A percentile compares a stretch with the other conserved stretches of the same genome.
These are phyloP conservation scores for Pogonomyrmex barbatus DNA, from an alignment of 1,140 invertebrate genomes.

Conservation along the genomic window DNA sequence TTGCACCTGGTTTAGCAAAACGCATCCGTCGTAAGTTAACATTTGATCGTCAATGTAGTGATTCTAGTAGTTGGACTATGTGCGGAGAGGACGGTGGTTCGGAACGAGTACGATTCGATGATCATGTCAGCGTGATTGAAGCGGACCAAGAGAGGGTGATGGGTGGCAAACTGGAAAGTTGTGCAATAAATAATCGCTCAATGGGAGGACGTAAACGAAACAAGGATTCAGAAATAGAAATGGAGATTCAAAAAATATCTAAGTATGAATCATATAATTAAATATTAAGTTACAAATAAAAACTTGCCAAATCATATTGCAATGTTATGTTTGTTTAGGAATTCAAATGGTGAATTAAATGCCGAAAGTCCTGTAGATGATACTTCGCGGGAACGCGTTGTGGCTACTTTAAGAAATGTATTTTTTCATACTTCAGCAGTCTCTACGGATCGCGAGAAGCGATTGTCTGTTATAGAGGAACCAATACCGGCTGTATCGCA, in stretches of 20 bases:
- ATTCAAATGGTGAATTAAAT: conserved; percentile 74
- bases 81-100: conserved; percentile 88
- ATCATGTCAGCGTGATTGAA: conserved; percentile 86
- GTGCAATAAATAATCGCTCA: conserved; percentile 64
- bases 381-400: conserved; percentile 78
- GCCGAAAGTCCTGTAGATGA: conserved; percentile 71
- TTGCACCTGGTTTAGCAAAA: conserved; percentile 84
- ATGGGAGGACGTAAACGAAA: conserved; percentile 80
- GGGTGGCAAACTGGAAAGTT: conserved; percentile 58
- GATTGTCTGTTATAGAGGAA: conserved; percentile 83
- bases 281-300: conserved; percentile 13
- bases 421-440: conserved; percentile 81
- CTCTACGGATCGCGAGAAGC: conserved; percentile 79
- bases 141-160: conserved; percentile 78
- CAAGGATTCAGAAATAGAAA: conserved; percentile 81
- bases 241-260: conserved; percentile 71
- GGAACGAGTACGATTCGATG: conserved; percentile 87
- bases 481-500: conserved; percentile 73
- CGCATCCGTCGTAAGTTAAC: conserved; percentile 81
- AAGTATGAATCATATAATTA: conserved; percentile 59
- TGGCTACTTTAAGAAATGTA: conserved; percentile 80
- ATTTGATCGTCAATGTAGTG: conserved; percentile 82
- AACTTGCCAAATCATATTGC: not conserved
- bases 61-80: conserved; percentile 83
- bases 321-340: conserved; percentile 68